Conservation (phyloP, 2,888 invertebrate genomes). For the Netelia inedita region DNA sequence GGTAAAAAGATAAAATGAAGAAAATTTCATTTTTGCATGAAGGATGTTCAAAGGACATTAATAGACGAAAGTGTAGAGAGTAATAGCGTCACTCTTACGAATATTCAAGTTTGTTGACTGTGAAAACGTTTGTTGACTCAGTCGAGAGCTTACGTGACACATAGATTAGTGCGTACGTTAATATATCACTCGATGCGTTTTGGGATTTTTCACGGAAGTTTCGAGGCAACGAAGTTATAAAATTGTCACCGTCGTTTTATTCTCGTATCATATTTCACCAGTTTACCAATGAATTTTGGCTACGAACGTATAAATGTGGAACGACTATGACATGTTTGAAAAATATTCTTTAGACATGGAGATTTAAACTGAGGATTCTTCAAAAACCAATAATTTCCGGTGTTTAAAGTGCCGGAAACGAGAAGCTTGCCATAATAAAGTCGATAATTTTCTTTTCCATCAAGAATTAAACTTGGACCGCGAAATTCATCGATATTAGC, state of each 20-base stretch:
- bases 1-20: not conserved
- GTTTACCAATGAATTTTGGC: not conserved
- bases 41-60: conserved; percentile 35
- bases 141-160: conserved; percentile 45
- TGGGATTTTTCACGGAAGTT: conserved; percentile 25
- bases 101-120: conserved; percentile 48
- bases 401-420: not conserved
- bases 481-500: not conserved
- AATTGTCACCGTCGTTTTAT: conserved; percentile 9
- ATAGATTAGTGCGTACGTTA: conserved; percentile 13
- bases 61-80: conserved; percentile 52
- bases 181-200: conserved; percentile 35
- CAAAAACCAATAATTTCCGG: conserved; percentile 6
- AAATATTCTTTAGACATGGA: not conserved
- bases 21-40: conserved; percentile 56
- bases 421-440: not conserved
- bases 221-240: conserved; percentile 5
- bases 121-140: conserved; percentile 56
- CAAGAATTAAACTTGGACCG: not conserved
- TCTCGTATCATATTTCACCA: conserved; percentile 8
- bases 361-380: not conserved
- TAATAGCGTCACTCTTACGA: conserved; percentile 33
- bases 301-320: not conserved
- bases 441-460: not conserved
- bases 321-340: not conserved